Evolutionary conservation across 1,140 invertebrate species (phyloP), one percentile per base, ranked within the genome.

Genomic region (Ceratitis capitata): DNA sequence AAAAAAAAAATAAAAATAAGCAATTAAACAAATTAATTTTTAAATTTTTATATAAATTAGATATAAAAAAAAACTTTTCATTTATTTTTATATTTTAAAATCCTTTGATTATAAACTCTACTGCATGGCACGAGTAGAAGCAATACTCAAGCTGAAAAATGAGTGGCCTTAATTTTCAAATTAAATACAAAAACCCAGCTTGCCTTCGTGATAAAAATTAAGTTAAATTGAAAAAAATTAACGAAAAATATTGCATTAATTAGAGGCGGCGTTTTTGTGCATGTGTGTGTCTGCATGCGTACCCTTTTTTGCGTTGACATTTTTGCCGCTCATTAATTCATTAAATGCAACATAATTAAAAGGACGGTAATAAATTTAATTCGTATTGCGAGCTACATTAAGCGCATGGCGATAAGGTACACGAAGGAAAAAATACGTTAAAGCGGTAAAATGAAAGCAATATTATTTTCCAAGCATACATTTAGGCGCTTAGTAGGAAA

Each of bases 291-390:
- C n/a, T n/a, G n/a, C n/a, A n/a, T n/a, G n/a, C n/a, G n/a, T n/a
- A 45, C 39, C 16, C 16, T 53, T 45, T 53, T 45, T 47, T 58
- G 14, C 35, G 45, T 19, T 83, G 82, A 83, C 82, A 83, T 35
- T 83, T n/a, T 58, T 53, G 14, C 7, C 19, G 26, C 82, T 51
- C 82, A 83, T 83, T 83, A 83, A 83, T 83, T 83, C 82, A 83
- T 83, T 83, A 83, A 78, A 45, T 83, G 82, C 47, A 83, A 26
- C 26, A 83, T 83, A 51, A 83, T 53, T 51, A 51, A 83, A 83
- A 83, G 82, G n/a, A 29, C 47, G 53, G 47, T 82, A 82, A 82
- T 82, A 82, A 82, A 82, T 82, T 82, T 82, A 69, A 69, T 69
- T 69, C 39, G n/a, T 14, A 69, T 19, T 19, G 26, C 29, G 35